phyloP scores from a whole-genome alignment of 2,113 vertebrate genomes.

The Salvelinus namaycush region DNA sequence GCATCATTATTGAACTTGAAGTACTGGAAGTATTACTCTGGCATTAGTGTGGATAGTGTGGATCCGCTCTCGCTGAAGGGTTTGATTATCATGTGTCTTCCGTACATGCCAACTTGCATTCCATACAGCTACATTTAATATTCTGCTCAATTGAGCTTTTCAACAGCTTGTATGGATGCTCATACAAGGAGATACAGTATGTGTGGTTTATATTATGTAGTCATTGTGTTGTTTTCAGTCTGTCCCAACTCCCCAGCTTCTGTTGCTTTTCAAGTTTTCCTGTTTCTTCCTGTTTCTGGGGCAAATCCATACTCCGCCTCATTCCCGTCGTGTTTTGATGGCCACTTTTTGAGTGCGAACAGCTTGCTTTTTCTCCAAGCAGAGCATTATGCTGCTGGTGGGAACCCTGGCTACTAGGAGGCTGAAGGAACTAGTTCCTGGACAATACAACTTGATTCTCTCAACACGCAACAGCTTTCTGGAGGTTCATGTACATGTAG shows the following conservation, averaged over 20 bases:
- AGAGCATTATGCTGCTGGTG: conserved; percentile 9
- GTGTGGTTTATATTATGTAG: neutral
- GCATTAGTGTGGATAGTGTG: conserved; percentile 9
- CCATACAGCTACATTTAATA: neutral
- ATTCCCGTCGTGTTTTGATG: conserved; percentile 54
- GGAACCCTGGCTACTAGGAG: conserved; percentile 8
- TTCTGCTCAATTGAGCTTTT: neutral
- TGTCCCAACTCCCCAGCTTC: neutral
- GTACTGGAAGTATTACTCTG: neutral
- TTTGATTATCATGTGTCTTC: neutral
- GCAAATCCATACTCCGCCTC: conserved; percentile 31
- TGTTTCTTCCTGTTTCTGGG: conserved; percentile 60
- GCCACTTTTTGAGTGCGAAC: conserved; percentile 50
- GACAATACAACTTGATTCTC: neutral
- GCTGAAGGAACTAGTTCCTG: conserved; percentile 1
- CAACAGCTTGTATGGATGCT: neutral
- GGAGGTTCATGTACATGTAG: neutral
- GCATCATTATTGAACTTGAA: neutral
- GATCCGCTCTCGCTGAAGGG: neutral
- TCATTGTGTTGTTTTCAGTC: conserved; percentile 11
- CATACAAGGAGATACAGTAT: too few relatives aligned
- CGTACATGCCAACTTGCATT: neutral
- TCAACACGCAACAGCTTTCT: neutral
- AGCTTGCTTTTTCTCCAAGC: conserved; percentile 26
- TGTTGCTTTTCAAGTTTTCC: conserved; percentile 21